A percentile compares a stretch with the other conserved stretches of the same genome.
Evolutionary conservation across 2,888 invertebrate species (phyloP).

Genomic region (Dusona sp.): DNA sequence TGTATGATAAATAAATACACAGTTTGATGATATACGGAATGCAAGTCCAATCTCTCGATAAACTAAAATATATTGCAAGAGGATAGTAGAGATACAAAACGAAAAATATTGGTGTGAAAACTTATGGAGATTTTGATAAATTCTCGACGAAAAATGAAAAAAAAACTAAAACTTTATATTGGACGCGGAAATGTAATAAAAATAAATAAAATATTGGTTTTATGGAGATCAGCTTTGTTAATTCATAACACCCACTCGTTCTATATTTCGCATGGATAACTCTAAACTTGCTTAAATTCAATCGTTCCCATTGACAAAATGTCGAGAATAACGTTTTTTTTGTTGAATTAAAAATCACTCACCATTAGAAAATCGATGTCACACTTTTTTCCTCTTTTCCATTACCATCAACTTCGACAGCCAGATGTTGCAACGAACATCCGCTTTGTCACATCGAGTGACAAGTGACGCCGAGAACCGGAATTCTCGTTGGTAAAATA

Average conservation of each 20-base stretch:
- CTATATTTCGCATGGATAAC: neutral
- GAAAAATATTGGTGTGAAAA: too few species aligned
- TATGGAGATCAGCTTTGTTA: neutral
- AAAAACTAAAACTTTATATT: neutral
- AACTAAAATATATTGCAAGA: too few species aligned
- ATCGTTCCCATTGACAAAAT: neutral
- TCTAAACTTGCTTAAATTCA: neutral
- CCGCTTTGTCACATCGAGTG: conserved; percentile 21
- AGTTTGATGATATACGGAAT: neutral
- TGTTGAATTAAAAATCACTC: conserved; percentile 10
- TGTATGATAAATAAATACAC: too few species aligned
- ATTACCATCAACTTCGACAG: conserved; percentile 13
- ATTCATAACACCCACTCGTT: neutral
- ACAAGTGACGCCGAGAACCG: neutral
- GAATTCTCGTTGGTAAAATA: neutral
- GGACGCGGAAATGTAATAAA: neutral
- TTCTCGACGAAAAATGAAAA: neutral
- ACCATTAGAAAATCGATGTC: neutral
- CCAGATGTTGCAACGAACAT: conserved; percentile 9
- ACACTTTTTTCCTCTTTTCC: conserved; percentile 8
- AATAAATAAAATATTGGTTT: neutral
- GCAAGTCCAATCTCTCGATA: neutral
- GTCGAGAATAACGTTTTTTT: neutral
- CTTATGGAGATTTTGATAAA: too few species aligned
- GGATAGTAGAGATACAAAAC: too few species aligned